Base-by-base conservation (phyloP, 1,140 invertebrate genomes). In the Philopotamus ludificatus region DNA sequence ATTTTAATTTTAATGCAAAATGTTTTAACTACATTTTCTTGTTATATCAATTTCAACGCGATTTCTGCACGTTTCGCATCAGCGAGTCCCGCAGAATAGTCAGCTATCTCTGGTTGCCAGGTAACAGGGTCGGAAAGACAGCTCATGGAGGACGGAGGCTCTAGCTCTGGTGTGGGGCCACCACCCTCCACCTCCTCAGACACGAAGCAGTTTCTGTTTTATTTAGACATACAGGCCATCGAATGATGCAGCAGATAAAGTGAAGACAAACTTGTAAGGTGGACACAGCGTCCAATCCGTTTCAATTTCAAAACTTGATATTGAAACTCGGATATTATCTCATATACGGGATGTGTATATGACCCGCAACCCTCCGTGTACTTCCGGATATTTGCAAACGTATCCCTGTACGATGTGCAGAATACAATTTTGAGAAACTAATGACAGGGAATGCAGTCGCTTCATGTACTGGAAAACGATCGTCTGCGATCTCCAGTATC, bases 41-140 rank as follows among this genome's bases (percentile, higher is more conserved):
- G 26, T 41, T n/a, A 58, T 58, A 58, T 58, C 55, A 58, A 58
- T 58, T 42, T 25, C 34, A 18, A 42, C 54, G 28, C 42, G 54
- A 57, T 57, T 58, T 23, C 55, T 58, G 55, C 41, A 58, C 55
- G 55, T 58, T 58, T 42, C 62, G 62, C 49, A 64, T 55, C 51
- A 44, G 12, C 42, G 44, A 23, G n/a, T 41, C 23, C 25, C 2
- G 26, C 55, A 45, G 28, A 42, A 22, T 44, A 44, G 53, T 20
- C 63, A 41, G 41, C 42, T 65, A 64, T 68, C 67, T 57, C 60
- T 39, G 34, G 66, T 68, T 68, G 63, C 67, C 67, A 68, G 67
- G 67, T 68, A 68, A 68, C 67, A n/a, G n/a, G n/a, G n/a, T n/a
- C n/a, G 42, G 50, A 28, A 51, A 21, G 44, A 4, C 39, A 16